Base-by-base conservation (phyloP, 2,888 invertebrate species). In the Scaptomyza tumidula region DNA sequence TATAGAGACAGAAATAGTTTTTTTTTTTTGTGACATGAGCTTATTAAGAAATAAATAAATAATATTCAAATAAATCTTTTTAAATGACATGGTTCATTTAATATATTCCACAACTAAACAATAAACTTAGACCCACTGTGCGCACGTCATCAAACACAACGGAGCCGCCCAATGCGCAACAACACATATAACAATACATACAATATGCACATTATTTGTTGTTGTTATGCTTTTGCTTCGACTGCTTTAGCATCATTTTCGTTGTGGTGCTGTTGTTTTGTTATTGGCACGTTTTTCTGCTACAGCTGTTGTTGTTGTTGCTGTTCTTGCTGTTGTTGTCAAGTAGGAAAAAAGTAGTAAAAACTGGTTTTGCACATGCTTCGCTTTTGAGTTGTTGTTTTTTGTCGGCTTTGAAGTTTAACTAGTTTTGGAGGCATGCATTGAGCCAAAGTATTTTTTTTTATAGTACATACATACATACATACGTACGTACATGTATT, bases 341-440 rank as follows among this genome's bases (percentile, higher is more conserved):
- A 75, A 84, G 80, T 84, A 83, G 84, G 86, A 84, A 86, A 6
- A 86, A 86, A 84, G 83, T 81, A 86, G 84, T 84, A 84, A 84
- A 86, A 84, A 84, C 84, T 84, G 46, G 84, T 86, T 86, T 78
- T 78, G 71, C 46, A 65, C 60, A 61, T 71, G 60, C 63, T 57
- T 50, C 52, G 44, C n/a, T 43, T 63, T 57, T 19, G 31, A 54
- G 57, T 69, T 49, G 55, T 35, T 50, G 71, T 54, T 66, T 24
- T 14, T 53, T 53, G 70, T 75, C 61, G 75, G 71, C 79, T 78
- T 84, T 84, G 86, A 84, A 84, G 84, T 84, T 84, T 79, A 80
- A 84, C 84, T 80, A 71, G 77, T 86, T 86, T 86, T 80, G 67
- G 82, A 82, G 82, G 80, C 72, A 31, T 64, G 60, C 71, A 62